phyloP scores from a whole-genome alignment of 2,797 vertebrate genomes.

The Pantherophis vulpinus region DNA sequence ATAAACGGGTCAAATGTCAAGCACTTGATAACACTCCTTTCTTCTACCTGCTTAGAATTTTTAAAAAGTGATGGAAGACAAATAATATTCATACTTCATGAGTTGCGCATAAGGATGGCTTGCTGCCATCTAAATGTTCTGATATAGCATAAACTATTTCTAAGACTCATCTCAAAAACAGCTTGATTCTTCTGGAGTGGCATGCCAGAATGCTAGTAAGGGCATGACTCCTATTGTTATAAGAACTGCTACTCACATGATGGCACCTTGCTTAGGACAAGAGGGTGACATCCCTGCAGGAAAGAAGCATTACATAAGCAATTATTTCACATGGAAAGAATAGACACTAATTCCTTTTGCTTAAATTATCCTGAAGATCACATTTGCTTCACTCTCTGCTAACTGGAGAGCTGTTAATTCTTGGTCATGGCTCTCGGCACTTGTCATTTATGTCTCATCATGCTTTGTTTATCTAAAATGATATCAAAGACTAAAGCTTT shows the following conservation, averaged over 20 bases:
- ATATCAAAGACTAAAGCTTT: not conserved
- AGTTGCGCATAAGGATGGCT: not conserved
- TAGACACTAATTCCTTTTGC: slow-evolving; percentile 29
- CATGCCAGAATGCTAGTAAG: not conserved
- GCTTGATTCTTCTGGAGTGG: not conserved
- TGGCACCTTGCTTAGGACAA: slow-evolving; percentile 26
- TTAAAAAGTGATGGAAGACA: not conserved
- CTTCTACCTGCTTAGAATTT: not conserved
- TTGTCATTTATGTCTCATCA: not conserved
- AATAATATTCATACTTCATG: not conserved
- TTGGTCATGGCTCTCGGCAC: not conserved
- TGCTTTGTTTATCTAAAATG: not conserved
- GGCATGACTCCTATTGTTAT: not conserved
- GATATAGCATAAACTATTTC: not conserved
- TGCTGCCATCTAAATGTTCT: not conserved
- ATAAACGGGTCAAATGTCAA: not conserved
- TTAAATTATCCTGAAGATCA: slow-evolving; percentile 24
- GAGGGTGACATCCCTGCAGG: not conserved
- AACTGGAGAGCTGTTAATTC: slow-evolving; percentile 9
- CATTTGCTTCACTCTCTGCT: slow-evolving; percentile 19
- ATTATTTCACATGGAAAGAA: slow-evolving; percentile 32
- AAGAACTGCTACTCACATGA: slow-evolving; percentile 26
- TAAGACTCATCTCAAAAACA: not conserved
- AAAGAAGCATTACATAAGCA: slow-evolving; percentile 29
- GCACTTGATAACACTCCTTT: not conserved